Conservation (phyloP, 1,140 invertebrate species). For the Melanaphis sacchari region DNA sequence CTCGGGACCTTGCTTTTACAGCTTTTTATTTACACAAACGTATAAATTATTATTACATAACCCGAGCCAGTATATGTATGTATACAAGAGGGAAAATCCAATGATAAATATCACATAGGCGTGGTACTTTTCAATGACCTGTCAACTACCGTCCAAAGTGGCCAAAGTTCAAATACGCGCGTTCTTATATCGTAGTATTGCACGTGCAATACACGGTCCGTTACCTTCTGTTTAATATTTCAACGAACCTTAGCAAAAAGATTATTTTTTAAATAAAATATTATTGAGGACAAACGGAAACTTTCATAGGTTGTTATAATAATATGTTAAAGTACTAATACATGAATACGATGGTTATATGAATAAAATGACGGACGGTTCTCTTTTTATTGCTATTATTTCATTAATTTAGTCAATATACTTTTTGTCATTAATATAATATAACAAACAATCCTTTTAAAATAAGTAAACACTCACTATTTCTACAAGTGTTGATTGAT, state of each 20-base stretch:
- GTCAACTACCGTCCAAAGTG: not conserved
- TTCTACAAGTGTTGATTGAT: too few relatives aligned
- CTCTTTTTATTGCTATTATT: not conserved
- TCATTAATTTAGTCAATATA: not conserved
- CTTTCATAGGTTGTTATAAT: not conserved
- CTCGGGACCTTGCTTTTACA: not conserved
- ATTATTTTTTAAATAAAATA: conserved; percentile 10
- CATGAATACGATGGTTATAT: not conserved
- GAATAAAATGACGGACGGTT: not conserved
- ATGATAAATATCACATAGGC: not conserved
- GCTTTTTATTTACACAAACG: conserved; percentile 6
- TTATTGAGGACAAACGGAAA: not conserved
- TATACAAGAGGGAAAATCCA: not conserved
- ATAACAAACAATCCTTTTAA: too few relatives aligned
- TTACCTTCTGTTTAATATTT: not conserved
- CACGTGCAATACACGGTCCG: not conserved
- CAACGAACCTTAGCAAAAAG: not conserved
- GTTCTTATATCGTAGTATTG: not conserved
- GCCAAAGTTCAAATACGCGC: not conserved
- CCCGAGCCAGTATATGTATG: not conserved
- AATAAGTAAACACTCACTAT: too few relatives aligned
- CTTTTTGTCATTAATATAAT: not conserved
- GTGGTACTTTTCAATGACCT: not conserved
- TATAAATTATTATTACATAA: not conserved
- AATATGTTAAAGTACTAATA: not conserved